Evolutionary conservation across 1,140 invertebrate genomes (phyloP).

Genomic region (Popillia japonica): DNA sequence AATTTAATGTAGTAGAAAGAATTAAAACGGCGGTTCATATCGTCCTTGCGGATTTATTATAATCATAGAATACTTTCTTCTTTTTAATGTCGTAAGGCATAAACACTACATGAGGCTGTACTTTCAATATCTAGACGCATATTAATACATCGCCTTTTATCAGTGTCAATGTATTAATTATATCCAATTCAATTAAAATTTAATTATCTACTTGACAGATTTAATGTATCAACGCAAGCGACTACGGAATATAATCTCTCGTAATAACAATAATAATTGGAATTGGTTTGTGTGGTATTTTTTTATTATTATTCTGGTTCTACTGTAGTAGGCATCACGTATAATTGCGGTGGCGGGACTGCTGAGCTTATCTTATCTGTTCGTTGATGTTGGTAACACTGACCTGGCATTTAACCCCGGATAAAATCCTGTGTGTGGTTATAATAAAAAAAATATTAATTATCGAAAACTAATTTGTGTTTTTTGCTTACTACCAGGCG

Average conservation of each 20-base stretch:
- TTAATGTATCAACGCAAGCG: conserved; percentile 5
- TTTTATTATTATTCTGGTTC: neutral
- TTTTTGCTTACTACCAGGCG: neutral
- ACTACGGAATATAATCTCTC: neutral
- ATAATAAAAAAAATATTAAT: conserved; percentile 6
- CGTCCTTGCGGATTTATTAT: too few relatives aligned
- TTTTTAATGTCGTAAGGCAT: neutral
- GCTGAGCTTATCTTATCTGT: neutral
- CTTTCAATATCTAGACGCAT: neutral
- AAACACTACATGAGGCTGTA: neutral
- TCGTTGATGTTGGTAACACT: conserved; percentile 14
- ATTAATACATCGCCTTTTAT: neutral
- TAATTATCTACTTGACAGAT: conserved; percentile 19
- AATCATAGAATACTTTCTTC: too few relatives aligned
- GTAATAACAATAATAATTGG: conserved; percentile 12
- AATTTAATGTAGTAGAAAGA: conserved; percentile 19
- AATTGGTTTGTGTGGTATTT: conserved; percentile 15
- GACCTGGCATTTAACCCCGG: neutral
- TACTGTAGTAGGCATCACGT: neutral
- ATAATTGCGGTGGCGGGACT: neutral
- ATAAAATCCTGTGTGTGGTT: neutral
- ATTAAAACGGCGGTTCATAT: neutral
- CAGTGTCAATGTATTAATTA: conserved; percentile 19
- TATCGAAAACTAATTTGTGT: conserved; percentile 19
- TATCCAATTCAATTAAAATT: conserved; percentile 12